Conservation (phyloP, 2,113 vertebrate genomes). For the Genyomyrus donnyi region DNA sequence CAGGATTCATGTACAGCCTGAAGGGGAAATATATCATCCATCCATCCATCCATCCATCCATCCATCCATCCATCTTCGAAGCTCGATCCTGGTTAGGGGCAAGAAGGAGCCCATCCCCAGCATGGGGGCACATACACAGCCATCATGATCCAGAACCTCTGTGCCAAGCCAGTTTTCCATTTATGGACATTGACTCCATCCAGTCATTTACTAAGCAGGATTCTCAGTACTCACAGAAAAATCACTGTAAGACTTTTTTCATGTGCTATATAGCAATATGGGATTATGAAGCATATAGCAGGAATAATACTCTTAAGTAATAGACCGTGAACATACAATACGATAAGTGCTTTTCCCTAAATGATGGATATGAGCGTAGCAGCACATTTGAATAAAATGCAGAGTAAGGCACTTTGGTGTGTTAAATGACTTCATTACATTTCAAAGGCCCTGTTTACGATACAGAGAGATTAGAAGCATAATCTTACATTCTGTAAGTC, state of each 20-base stretch:
- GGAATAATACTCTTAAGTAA: slow-evolving; percentile 1
- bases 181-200: background rate
- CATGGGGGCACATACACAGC: background rate
- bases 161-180: background rate
- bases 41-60: background rate
- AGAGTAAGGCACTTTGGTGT: background rate
- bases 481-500: background rate
- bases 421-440: slow-evolving; percentile 5
- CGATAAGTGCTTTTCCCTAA: background rate
- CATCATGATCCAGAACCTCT: background rate
- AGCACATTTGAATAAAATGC: slow-evolving; percentile 3
- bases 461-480: background rate
- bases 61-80: background rate
- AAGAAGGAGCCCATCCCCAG: background rate
- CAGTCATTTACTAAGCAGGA: background rate
- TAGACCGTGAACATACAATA: background rate
- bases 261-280: background rate
- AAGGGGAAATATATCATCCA: background rate
- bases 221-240: background rate
- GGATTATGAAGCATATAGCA: background rate
- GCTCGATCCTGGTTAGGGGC: background rate
- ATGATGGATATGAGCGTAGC: background rate
- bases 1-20: background rate
- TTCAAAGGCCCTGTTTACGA: background rate
- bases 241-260: background rate